Base-by-base conservation (phyloP, 2,888 invertebrate species). In the Tipula vernalis region DNA sequence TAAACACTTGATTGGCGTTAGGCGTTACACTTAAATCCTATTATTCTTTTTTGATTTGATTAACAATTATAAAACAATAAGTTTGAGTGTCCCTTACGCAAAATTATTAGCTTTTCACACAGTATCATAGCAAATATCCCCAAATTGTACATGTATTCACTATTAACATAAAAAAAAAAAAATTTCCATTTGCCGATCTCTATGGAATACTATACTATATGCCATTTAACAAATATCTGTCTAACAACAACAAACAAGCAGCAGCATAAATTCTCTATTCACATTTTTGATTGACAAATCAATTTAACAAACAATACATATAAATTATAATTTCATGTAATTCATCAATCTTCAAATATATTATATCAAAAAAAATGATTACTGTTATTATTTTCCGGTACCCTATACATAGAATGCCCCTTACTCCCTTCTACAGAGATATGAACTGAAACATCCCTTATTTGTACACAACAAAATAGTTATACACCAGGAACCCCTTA, bases 251-350 rank as follows among this genome's bases (percentile, higher is more conserved):
- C n/a, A 57, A 15, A 57, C 51, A 57, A 57, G 8, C 44, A 41
- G 12, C 15, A 57, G 51, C 51, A 57, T 57, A 57, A 71, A 28
- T 71, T 28, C 18, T 1, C 28, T 28, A 28, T 28, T 28, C 28
- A 28, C 28, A 28, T 28, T 28, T 71, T 71, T 71, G 71, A 71
- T 71, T 71, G 71, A 71, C 71, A 71, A 71, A 71, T 71, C 71
- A 71, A 71, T 71, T 71, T 71, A 71, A 71, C 28, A 28, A 71
- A 71, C 71, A 71, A 71, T 71, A 71, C 28, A 28, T 71, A 71
- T 71, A 71, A 71, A 71, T 71, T 71, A 71, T 71, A 71, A 71
- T 71, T 71, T 71, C 71, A 71, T 71, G 71, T 71, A 71, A 71
- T 71, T 71, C 71, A 71, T 71, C 71, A 71, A 71, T 71, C 71